Conservation (phyloP, 2,113 vertebrate species). For the Protobothrops mucrosquamatus region DNA sequence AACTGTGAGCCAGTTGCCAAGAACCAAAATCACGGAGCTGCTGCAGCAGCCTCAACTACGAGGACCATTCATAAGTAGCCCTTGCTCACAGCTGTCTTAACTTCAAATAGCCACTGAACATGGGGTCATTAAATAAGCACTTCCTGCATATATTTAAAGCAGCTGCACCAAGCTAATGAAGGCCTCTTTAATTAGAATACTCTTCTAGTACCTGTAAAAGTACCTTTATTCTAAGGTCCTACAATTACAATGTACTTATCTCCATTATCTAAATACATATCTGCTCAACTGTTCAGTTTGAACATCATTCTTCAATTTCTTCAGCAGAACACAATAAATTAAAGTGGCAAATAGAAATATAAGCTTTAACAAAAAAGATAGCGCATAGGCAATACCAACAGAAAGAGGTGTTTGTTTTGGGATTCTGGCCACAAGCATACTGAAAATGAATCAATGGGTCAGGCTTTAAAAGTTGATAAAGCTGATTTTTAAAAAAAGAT, state of each 20-base stretch:
- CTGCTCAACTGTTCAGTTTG: not conserved
- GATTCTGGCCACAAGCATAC: constrained; percentile 3
- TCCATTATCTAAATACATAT: not conserved
- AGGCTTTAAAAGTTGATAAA: not conserved
- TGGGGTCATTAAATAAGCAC: not conserved
- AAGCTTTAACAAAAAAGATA: not conserved
- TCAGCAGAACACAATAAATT: not conserved
- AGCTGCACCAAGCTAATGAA: not conserved
- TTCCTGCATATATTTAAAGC: not conserved
- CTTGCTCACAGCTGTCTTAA: not conserved
- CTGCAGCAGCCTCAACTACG: not conserved
- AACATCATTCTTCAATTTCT: not conserved
- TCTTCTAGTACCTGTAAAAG: not conserved
- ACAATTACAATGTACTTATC: not conserved
- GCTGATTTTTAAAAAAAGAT: too few species aligned
- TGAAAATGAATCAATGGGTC: not conserved
- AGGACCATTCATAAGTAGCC: not conserved
- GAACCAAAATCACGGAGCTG: not conserved
- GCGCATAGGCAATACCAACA: not conserved
- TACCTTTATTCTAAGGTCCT: too few species aligned
- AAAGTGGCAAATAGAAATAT: constrained; percentile 1
- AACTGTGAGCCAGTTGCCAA: not conserved
- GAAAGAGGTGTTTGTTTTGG: not conserved
- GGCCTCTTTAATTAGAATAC: not conserved
- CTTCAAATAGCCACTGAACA: not conserved